Percentiles rank a stretch among this genome's conserved stretches.
phyloP scores from a whole-genome alignment of 2,113 vertebrate genomes.

The Chloroceryle aenea region DNA sequence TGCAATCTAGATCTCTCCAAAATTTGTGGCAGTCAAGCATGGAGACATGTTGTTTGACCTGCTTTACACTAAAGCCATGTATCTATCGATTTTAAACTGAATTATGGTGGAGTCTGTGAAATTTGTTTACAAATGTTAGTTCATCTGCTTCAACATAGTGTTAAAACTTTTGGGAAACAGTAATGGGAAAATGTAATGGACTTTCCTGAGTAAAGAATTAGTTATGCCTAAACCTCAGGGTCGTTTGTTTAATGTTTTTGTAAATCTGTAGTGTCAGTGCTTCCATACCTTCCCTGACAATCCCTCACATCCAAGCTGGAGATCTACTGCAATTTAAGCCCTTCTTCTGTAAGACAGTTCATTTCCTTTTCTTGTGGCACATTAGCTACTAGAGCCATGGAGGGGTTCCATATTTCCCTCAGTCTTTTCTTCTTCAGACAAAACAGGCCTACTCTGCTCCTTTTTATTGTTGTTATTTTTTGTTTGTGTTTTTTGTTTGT shows the following conservation, averaged over 20 bases:
- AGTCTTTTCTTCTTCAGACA: not conserved
- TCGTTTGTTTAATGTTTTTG: not conserved
- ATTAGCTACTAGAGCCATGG: not conserved
- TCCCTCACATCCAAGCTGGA: not conserved
- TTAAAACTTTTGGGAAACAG: not conserved
- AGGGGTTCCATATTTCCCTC: not conserved
- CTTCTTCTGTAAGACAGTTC: not conserved
- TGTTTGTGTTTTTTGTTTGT: not conserved
- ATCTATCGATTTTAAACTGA: not conserved
- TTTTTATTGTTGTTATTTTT: no score
- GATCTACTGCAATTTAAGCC: not conserved
- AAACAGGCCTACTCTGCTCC: not conserved
- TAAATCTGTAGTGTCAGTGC: not conserved
- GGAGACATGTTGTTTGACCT: not conserved
- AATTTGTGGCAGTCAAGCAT: not conserved
- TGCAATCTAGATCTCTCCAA: not conserved
- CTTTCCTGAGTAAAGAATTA: not conserved
- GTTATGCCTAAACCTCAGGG: not conserved
- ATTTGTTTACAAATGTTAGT: not conserved
- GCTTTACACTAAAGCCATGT: not conserved
- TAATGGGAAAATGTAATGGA: not conserved
- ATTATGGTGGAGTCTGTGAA: not conserved
- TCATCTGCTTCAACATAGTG: not conserved
- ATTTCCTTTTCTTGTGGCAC: fast-evolving
- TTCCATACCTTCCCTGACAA: not conserved